phyloP scores from a whole-genome alignment of 1,140 invertebrate species.

The Drosophila repleta region DNA sequence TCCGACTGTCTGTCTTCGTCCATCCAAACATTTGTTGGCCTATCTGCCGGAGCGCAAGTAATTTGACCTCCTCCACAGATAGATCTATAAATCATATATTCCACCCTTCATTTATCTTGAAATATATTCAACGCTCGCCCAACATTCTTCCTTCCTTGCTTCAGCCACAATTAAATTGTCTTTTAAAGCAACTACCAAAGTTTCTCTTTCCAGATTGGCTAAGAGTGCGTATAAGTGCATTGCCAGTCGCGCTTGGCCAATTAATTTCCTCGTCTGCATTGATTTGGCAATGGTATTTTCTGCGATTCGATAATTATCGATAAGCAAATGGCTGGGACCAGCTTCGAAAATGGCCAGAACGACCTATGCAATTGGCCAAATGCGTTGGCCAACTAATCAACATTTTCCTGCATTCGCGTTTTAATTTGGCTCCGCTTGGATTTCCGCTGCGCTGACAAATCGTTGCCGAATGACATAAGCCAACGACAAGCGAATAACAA shows the following conservation, averaged over 20 bases:
- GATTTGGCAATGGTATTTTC: constrained; percentile 52
- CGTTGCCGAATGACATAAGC: constrained; percentile 70
- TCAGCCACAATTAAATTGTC: too few species aligned
- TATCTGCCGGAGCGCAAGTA: too few species aligned
- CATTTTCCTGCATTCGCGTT: constrained; percentile 47
- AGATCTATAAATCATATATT: too few species aligned
- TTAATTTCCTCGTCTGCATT: constrained; percentile 56
- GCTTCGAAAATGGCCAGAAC: constrained; percentile 39
- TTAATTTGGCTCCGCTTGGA: constrained; percentile 21
- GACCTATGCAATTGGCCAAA: constrained; percentile 45
- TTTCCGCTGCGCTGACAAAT: constrained; percentile 42
- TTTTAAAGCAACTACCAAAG: not conserved
- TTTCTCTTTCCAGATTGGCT: not conserved
- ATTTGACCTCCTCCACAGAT: too few species aligned
- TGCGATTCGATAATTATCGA: constrained; percentile 25
- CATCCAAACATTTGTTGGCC: too few species aligned
- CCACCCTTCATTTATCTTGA: too few species aligned
- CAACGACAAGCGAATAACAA: not conserved
- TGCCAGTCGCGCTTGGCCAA: constrained; percentile 14
- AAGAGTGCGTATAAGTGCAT: constrained; percentile 14
- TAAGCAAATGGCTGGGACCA: constrained; percentile 21
- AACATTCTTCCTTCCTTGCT: too few species aligned
- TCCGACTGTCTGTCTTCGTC: too few species aligned
- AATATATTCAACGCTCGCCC: too few species aligned
- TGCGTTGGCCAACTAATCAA: constrained; percentile 31